Evolutionary conservation across 1,140 invertebrate species (phyloP), one percentile per base, ranked within the genome.

Genomic region (Pentalonia nigronervosa): DNA sequence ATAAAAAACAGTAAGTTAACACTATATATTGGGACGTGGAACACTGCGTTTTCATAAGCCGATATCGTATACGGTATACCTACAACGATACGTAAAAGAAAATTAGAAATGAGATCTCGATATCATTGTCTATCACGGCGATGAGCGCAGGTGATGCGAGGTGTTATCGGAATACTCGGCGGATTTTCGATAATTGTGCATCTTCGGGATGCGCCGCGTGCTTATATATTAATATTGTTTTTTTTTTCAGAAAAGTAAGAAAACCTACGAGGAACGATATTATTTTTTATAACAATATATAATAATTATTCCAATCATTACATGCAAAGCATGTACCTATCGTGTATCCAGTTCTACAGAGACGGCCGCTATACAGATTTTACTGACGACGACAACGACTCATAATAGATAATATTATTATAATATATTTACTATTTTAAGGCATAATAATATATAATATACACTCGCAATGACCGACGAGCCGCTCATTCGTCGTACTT

Each of bases 401-500:
- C 60, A n/a, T n/a, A 76, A 76, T 17, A n/a, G n/a, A 67, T 21
- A 53, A 53, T 53, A 53, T 23, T 50, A 50, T 50, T 21, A 50
- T 50, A 50, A 50, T 53, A 53, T 7, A 50, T 17, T 50, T 50
- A 50, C 17, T 50, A 53, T 20, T 53, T 53, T 53, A 53, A 53
- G 4, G 47, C 14, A 48, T 48, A 14, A 48, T 48, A 48, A 48
- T 53, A 7, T 53, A 23, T 53, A 7, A 53, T 53, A 53, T 20
- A 76, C n/a, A 76, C 4, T 76, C 60, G 60, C 30, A 34, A 76
- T 76, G 17, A n/a, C 60, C 3, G 4, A 47, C 3, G 86, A 8
- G 34, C 6, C 25, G 47, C 34, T 89, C 20, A 93, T 56, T 93
- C 91, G 76, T 93, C 91, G 81, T 84, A 93, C 48, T 90, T 90